Evolutionary conservation across 2,797 vertebrate species (phyloP).

Genomic region (Coregonus ussuriensis): DNA sequence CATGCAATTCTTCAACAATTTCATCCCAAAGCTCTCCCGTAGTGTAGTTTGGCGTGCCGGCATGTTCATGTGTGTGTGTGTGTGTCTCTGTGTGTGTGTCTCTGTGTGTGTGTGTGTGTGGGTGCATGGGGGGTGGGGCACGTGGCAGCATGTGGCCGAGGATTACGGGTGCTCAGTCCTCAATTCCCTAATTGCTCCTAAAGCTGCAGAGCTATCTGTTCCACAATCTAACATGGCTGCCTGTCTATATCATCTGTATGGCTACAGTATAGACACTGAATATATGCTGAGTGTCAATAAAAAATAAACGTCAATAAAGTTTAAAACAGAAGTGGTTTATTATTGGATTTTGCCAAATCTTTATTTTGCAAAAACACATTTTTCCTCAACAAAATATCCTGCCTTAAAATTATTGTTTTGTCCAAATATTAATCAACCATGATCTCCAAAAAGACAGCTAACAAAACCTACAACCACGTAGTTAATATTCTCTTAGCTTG

Average conservation of each 20-base stretch:
- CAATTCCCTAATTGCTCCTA: constrained; percentile 72
- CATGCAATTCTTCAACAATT: constrained; percentile 1
- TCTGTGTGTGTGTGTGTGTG: background rate
- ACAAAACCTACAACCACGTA: background rate
- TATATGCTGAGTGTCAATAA: background rate
- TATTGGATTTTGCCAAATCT: background rate
- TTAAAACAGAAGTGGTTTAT: background rate
- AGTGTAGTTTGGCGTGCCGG: background rate
- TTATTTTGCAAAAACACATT: background rate
- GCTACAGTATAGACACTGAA: constrained; percentile 11
- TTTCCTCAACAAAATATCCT: background rate
- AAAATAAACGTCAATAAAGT: background rate
- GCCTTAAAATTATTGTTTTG: background rate
- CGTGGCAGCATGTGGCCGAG: constrained; percentile 36
- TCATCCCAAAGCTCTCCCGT: background rate
- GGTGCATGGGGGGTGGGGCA: constrained; percentile 45
- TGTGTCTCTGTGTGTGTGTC: background rate
- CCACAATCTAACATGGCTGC: constrained; percentile 38
- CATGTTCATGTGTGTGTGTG: background rate
- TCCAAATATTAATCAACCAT: background rate
- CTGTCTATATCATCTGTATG: constrained; percentile 21
- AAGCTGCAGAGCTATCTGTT: constrained; percentile 53
- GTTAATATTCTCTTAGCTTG: background rate
- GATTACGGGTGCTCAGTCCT: constrained; percentile 75
- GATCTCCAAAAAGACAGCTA: background rate